Base-by-base conservation (phyloP, 2,888 invertebrate species). In the Brachypterus glaber region DNA sequence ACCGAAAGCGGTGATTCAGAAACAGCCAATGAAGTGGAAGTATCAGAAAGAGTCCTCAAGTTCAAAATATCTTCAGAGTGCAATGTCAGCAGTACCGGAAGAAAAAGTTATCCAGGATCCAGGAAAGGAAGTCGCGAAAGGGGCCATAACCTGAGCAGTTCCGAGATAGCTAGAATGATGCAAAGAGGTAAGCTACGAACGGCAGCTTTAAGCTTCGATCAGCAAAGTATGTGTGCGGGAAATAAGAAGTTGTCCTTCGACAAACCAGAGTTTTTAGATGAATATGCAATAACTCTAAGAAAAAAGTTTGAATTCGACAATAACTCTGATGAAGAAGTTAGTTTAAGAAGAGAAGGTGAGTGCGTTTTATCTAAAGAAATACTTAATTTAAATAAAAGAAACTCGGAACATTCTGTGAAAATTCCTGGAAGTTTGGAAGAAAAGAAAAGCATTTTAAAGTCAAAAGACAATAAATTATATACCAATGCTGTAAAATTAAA, bases 51-150 rank as follows among this genome's bases (percentile, higher is more conserved):
- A 57, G 74, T 82, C 2, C 70, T 82, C 25, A 82, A 82, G 57
- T 82, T 82, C 58, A 82, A 82, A 60, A 82, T 82, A 47, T 79
- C 81, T 21, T 82, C 82, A 1, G 82, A 82, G 55, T 73, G 76
- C 37, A 47, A 44, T 32, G 62, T 70, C 49, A 63, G 66, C 14
- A 63, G 54, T 12, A 54, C 64, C 3, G 72, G 72, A 1, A 62
- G 79, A 3, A 76, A 74, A 51, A 79, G 78, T 54, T 76, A 77
- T 57, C 78, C 79, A 0, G 76, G 76, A n/a, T 78, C 78, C 14
- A 63, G 79, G 12, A 80, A 80, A 57, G 79, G 79, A 5, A 78
- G 78, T 44, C 67, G 78, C 12, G 80, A 80, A 53, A 74, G 76
- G 49, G 63, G 61, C 1, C 65, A 66, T 35, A 61, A 66, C 40